phyloP scores from a whole-genome alignment of 2,113 vertebrate genomes.

The Callospermophilus lateralis region DNA sequence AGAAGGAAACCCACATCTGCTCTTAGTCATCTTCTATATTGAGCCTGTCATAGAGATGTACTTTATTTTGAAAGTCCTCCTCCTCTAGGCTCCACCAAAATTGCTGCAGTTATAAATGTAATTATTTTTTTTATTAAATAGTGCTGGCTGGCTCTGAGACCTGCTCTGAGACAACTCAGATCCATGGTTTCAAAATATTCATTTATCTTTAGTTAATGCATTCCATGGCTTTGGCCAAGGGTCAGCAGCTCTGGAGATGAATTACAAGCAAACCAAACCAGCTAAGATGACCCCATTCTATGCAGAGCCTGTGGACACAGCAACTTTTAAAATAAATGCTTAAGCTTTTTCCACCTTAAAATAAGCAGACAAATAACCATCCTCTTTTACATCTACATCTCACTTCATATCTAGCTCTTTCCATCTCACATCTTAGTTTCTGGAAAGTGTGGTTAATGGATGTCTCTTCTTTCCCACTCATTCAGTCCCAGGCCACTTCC shows the following conservation, averaged over 20 bases:
- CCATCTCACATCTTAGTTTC: background rate
- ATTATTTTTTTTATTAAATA: slow-evolving; percentile 53
- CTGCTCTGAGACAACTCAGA: slow-evolving; percentile 14
- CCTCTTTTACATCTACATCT: background rate
- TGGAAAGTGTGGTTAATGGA: background rate
- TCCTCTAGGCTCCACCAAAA: background rate
- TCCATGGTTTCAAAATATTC: background rate
- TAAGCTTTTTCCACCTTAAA: slow-evolving; percentile 30
- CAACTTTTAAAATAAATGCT: slow-evolving; percentile 35
- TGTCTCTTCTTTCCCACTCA: background rate
- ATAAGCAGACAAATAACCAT: background rate
- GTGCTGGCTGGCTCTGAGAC: slow-evolving; percentile 34
- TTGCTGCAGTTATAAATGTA: slow-evolving; percentile 45
- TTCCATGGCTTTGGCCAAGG: background rate
- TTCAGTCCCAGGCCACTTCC: background rate
- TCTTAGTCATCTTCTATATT: background rate
- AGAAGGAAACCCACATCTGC: background rate
- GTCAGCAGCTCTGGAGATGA: slow-evolving; percentile 39
- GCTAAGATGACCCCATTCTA: background rate
- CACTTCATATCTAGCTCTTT: background rate
- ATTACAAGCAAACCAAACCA: slow-evolving; percentile 5
- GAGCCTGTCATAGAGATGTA: background rate
- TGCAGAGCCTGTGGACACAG: background rate
- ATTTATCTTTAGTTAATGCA: slow-evolving; percentile 33
- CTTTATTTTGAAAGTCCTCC: background rate